Percentiles rank a stretch among this genome's conserved stretches.
phyloP scores from a whole-genome alignment of 2,113 vertebrate genomes.

The Saccopteryx bilineata region DNA sequence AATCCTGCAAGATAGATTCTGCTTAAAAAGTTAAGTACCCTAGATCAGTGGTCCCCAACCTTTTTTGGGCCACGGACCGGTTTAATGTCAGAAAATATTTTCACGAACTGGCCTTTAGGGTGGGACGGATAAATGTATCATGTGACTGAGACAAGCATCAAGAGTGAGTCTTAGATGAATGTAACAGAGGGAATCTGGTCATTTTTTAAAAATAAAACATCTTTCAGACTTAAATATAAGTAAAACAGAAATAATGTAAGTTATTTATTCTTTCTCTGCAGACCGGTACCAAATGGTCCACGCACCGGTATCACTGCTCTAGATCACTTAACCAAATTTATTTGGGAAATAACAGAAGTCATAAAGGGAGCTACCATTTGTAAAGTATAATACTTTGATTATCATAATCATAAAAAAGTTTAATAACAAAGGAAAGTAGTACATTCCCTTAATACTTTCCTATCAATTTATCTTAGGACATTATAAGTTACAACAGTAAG shows the following conservation, averaged over 20 bases:
- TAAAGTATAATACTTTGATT: not conserved
- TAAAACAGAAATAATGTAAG: too few species aligned
- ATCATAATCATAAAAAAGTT: not conserved
- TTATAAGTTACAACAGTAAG: slow-evolving; percentile 47
- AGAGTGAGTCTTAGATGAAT: too few species aligned
- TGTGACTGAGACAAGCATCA: too few species aligned
- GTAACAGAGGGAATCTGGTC: too few species aligned
- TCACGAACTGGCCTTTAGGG: too few species aligned
- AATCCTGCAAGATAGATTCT: slow-evolving; percentile 47
- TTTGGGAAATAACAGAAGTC: slow-evolving; percentile 59
- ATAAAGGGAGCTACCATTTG: not conserved
- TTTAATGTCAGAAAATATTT: too few species aligned
- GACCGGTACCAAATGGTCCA: too few species aligned
- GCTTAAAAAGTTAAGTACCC: slow-evolving; percentile 38
- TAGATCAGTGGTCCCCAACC: not conserved
- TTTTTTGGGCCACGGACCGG: too few species aligned
- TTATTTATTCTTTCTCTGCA: too few species aligned
- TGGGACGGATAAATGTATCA: too few species aligned
- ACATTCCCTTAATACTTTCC: not conserved
- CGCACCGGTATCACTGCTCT: not conserved
- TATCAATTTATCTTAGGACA: slow-evolving; percentile 31
- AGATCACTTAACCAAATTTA: slow-evolving; percentile 56
- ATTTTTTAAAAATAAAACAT: too few species aligned
- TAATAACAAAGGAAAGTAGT: slow-evolving; percentile 56
- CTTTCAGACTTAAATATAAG: too few species aligned